Evolutionary conservation across 2,113 vertebrate species (phyloP).

Genomic region (Opisthocomus hoazin): DNA sequence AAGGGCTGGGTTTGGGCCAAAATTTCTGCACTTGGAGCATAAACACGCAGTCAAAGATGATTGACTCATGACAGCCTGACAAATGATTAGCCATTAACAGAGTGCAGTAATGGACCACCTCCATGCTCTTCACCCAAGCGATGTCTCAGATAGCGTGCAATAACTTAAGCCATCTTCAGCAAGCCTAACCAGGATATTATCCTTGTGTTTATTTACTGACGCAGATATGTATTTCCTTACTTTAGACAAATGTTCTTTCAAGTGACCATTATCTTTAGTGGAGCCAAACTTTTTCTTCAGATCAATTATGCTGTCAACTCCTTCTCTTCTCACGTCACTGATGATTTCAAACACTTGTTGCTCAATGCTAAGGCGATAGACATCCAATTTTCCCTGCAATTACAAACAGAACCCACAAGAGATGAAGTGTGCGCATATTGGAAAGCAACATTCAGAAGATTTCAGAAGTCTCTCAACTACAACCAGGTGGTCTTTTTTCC

Average conservation of each 20-base stretch:
- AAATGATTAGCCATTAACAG: not conserved
- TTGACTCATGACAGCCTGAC: not conserved
- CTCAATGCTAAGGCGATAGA: slow-evolving; percentile 65
- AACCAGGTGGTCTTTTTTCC: not conserved
- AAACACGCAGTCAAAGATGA: not conserved
- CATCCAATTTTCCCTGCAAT: slow-evolving; percentile 69
- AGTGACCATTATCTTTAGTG: slow-evolving; percentile 38
- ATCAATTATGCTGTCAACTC: slow-evolving; percentile 54
- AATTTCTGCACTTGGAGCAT: not conserved
- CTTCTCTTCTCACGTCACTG: slow-evolving; percentile 64
- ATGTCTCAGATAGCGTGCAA: not conserved
- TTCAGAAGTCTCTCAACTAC: not conserved
- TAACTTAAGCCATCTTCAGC: not conserved
- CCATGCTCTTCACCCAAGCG: not conserved
- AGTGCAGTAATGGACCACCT: not conserved
- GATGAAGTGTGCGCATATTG: not conserved
- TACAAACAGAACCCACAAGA: not conserved
- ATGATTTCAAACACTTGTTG: slow-evolving; percentile 68
- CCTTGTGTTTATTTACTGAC: not conserved
- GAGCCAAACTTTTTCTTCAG: slow-evolving; percentile 72
- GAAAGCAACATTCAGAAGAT: not conserved
- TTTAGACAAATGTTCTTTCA: slow-evolving; percentile 49
- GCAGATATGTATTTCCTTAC: slow-evolving; percentile 17
- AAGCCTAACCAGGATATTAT: not conserved
- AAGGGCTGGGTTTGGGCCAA: not conserved